Evolutionary conservation across 2,113 vertebrate genomes (phyloP).

Genomic region (Tapirus terrestris): DNA sequence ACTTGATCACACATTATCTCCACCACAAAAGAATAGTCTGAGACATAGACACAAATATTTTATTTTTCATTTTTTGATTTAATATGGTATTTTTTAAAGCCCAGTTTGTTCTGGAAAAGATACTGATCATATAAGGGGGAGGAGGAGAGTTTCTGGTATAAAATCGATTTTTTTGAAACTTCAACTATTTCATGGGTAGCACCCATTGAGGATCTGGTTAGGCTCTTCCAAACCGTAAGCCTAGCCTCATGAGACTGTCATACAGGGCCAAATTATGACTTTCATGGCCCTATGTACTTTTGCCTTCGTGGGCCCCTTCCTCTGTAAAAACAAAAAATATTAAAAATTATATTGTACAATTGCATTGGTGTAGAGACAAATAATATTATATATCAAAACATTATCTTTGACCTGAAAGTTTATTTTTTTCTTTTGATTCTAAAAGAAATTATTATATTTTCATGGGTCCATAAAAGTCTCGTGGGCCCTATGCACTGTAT

Average conservation of each 20-base stretch:
- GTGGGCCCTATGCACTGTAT: not conserved
- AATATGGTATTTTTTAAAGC: not conserved
- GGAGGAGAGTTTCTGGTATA: not conserved
- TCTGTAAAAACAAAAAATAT: not conserved
- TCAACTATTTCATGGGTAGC: not conserved
- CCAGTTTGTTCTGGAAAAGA: constrained; percentile 1
- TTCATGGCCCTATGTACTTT: not conserved
- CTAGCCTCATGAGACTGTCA: not conserved
- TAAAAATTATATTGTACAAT: not conserved
- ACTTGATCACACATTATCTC: not conserved
- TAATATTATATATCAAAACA: not conserved
- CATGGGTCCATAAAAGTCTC: not conserved
- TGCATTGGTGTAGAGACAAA: not conserved
- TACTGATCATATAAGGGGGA: not conserved
- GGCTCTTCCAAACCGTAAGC: not conserved
- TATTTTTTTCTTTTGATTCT: not conserved
- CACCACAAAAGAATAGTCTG: not conserved
- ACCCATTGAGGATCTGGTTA: not conserved
- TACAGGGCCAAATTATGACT: not conserved
- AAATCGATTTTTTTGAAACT: not conserved
- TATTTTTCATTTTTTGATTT: constrained; percentile 18
- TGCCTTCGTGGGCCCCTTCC: not conserved
- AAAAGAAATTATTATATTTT: not conserved
- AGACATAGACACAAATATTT: not conserved
- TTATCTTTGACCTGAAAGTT: not conserved